These are phyloP conservation scores for Papilio aristodemus DNA, from an alignment of 1,140 invertebrate genomes.

Conservation along the genomic window DNA sequence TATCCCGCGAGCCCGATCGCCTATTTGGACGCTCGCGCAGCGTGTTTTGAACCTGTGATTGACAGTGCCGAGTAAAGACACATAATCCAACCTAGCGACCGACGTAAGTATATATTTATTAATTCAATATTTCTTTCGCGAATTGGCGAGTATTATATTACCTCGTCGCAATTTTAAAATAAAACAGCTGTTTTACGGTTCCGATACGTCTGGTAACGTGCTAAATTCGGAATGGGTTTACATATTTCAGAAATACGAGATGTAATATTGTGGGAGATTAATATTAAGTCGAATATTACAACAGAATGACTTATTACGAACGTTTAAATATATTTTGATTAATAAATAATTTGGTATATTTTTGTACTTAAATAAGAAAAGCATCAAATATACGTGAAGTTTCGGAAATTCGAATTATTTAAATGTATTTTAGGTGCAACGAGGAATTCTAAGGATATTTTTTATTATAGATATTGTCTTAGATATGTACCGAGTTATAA, in stretches of 20 bases:
- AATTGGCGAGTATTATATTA: conserved; percentile 55
- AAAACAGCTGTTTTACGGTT: conserved; percentile 75
- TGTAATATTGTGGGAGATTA: conserved; percentile 35
- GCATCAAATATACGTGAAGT: no score
- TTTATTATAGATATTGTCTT: background rate
- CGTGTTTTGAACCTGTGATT: conserved; percentile 79
- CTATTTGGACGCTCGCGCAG: conserved; percentile 74
- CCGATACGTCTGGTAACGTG: conserved; percentile 64
- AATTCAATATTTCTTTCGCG: conserved; percentile 13
- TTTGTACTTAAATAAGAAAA: no score
- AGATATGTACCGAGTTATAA: background rate
- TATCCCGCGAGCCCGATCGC: conserved; percentile 75
- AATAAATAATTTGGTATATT: background rate
- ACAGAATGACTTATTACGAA: no score
- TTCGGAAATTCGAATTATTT: background rate
- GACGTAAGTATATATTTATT: conserved; percentile 67
- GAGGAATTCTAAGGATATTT: background rate
- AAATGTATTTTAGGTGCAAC: background rate
- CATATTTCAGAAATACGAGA: conserved; percentile 57
- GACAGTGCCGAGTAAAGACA: conserved; percentile 77
- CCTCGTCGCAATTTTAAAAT: conserved; percentile 71
- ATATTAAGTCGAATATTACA: no score
- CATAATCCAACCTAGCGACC: conserved; percentile 51
- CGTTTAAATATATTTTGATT: background rate
- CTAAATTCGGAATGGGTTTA: conserved; percentile 66